A percentile compares a stretch with the other conserved stretches of the same genome.
Evolutionary conservation across 2,113 vertebrate species (phyloP).

Genomic region (Erythrolamprus reginae): DNA sequence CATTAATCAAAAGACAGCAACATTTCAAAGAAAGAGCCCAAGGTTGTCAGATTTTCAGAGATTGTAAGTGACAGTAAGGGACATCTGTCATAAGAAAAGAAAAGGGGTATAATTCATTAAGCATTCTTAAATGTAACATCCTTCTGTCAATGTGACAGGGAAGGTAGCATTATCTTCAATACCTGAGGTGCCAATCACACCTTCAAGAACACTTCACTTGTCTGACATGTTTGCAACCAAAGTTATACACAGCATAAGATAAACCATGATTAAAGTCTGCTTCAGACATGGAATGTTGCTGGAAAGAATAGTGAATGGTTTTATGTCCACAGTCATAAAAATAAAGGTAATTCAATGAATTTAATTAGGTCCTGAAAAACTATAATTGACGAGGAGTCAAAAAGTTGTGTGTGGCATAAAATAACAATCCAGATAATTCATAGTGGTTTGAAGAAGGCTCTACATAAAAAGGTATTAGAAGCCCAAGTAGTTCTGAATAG

Average conservation of each 20-base stretch:
- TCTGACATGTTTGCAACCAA: conserved; percentile 9
- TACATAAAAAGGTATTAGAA: neutral
- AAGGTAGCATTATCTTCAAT: conserved; percentile 35
- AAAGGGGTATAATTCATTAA: neutral
- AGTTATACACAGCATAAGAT: conserved; percentile 8
- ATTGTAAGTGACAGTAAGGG: conserved; percentile 28
- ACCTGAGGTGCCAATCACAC: conserved; percentile 24
- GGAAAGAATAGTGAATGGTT: conserved; percentile 22
- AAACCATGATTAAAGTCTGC: conserved; percentile 19
- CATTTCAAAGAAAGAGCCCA: conserved; percentile 26
- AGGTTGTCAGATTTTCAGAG: conserved; percentile 20
- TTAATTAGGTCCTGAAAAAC: conserved; percentile 29
- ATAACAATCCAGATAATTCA: neutral
- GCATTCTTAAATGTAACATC: conserved; percentile 22
- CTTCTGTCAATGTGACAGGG: conserved; percentile 16
- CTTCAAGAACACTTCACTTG: conserved; percentile 35
- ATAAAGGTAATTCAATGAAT: conserved; percentile 2
- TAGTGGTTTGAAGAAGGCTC: neutral
- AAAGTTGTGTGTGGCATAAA: neutral
- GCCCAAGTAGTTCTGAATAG: neutral
- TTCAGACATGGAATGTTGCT: conserved; percentile 9
- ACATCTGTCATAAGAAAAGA: neutral
- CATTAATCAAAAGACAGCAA: conserved; percentile 33
- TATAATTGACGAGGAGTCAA: neutral
- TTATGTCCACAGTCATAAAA: conserved; percentile 4